Evolutionary conservation across 1,140 invertebrate species (phyloP).

Genomic region (Adelges cooleyi): DNA sequence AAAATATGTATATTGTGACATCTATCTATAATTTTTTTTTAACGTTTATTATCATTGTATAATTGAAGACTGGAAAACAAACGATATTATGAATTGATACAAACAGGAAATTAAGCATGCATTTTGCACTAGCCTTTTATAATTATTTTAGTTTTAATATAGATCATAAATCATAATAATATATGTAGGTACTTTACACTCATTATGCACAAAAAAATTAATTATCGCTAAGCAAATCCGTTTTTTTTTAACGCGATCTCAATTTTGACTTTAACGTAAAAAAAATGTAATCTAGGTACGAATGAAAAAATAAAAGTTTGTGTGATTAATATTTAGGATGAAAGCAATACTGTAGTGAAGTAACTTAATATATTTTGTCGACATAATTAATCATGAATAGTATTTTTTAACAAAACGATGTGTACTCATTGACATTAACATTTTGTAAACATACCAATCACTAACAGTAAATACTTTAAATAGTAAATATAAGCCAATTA

Average conservation of each 20-base stretch:
- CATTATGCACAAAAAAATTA: slow-evolving; percentile 14
- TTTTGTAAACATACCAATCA: slow-evolving; percentile 13
- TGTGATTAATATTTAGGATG: neutral
- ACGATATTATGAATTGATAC: slow-evolving; percentile 17
- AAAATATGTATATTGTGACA: no score
- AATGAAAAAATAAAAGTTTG: slow-evolving; percentile 9
- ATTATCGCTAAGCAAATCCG: slow-evolving; percentile 15
- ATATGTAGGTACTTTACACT: neutral
- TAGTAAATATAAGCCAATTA: no score
- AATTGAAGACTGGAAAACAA: slow-evolving; percentile 25
- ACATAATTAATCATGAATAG: no score
- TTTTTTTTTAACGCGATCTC: slow-evolving; percentile 26
- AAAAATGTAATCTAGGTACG: neutral
- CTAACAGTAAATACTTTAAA: neutral
- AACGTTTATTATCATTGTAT: slow-evolving; percentile 6
- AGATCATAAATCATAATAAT: no score
- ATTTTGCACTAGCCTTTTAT: slow-evolving; percentile 28
- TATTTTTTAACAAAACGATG: no score
- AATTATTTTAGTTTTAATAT: slow-evolving; percentile 14
- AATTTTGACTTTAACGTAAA: no score
- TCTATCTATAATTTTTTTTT: slow-evolving; percentile 1
- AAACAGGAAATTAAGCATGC: slow-evolving; percentile 27
- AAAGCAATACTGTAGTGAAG: slow-evolving; percentile 23
- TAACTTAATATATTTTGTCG: slow-evolving; percentile 2
- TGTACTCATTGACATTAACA: no score